A percentile compares a stretch with the other conserved stretches of the same genome.
Evolutionary conservation across 1,140 invertebrate species (phyloP).

Genomic region (Drosophila sp.): DNA sequence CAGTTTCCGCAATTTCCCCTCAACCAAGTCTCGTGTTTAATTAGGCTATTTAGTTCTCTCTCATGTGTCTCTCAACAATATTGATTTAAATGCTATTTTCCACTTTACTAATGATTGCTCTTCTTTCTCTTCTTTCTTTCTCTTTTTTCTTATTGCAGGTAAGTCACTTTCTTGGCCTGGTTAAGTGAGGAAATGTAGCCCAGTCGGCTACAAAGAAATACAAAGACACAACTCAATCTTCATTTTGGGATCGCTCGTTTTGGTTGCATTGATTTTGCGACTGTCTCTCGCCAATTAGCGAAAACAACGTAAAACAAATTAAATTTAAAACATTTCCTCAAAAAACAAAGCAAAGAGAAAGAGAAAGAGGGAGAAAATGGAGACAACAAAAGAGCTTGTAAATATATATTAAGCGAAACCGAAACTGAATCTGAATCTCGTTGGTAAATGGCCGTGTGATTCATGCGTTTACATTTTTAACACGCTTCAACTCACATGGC

Average conservation of each 20-base stretch:
- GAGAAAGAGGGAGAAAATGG: slow-evolving; percentile 13
- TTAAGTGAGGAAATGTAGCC: slow-evolving; percentile 39
- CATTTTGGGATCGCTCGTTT: slow-evolving; percentile 10
- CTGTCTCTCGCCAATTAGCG: slow-evolving; percentile 57
- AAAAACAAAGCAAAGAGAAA: slow-evolving; percentile 48
- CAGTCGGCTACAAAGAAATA: slow-evolving; percentile 15
- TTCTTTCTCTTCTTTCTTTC: slow-evolving; percentile 13
- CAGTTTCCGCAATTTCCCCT: not conserved
- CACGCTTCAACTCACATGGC: slow-evolving; percentile 73
- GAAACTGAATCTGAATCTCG: slow-evolving; percentile 32
- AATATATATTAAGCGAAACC: slow-evolving; percentile 57
- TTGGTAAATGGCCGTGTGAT: slow-evolving; percentile 70
- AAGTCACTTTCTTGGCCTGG: slow-evolving; percentile 63
- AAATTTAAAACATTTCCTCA: slow-evolving; percentile 68
- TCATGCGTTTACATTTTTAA: slow-evolving; percentile 70
- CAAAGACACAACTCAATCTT: slow-evolving; percentile 31
- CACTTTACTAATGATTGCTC: slow-evolving; percentile 68
- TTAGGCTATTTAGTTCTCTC: slow-evolving; percentile 44
- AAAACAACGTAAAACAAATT: slow-evolving; percentile 59
- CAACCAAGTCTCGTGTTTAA: slow-evolving; percentile 31
- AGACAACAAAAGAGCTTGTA: slow-evolving; percentile 35
- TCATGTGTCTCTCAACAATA: slow-evolving; percentile 4
- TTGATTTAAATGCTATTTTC: slow-evolving; percentile 41
- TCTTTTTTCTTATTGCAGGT: slow-evolving; percentile 64
- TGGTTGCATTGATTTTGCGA: slow-evolving; percentile 10